Base-by-base conservation (phyloP, 2,113 vertebrate species). In the Corvus cornix region DNA sequence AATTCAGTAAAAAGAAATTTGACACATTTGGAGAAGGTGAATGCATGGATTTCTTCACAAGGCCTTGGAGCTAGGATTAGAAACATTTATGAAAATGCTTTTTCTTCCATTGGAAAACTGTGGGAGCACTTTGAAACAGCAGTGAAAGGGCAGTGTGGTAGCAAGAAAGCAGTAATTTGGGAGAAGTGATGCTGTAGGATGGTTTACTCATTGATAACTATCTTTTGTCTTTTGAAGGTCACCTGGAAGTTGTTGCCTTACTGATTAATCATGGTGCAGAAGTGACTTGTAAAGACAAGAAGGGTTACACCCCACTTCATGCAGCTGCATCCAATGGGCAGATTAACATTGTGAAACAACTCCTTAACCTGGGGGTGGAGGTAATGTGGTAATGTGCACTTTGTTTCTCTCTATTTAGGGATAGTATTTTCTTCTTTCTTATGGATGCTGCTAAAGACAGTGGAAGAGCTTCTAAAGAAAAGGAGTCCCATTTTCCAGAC, bases 251-350 rank as follows among this genome's bases (percentile, higher is more conserved):
- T 33, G 99, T 99, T 96, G 98, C 98, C 58, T 97, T 99, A 96
- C 97, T 99, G 96, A 98, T 99, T 95, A 99, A 97, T 91, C 99
- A 99, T 21, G 99, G 99, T 18, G 99, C 99, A 3, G 99, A 99
- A 97, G 97, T 99, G 92, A 98, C 98, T 87, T 99, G 99, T 91
- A 99, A 99, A 94, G 99, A 99, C 97, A 99, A 99, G 97, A 98
- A 99, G 41, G 99, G 99, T 35, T 99, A 99, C 97, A 99, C 99
- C 8, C 98, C 99, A 1, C 98, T 99, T 27, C 99, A 99, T 28
- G 98, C 99, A 2, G 99, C 99, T 3, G 99, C 99, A 66, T 99
- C 99, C 95, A 99, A 98, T 3, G 99, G 99, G 43, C 98, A 99
- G 97, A 99, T 99, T 73, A 97, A 95, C 6, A 98, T 99, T 49